These are phyloP conservation scores for Spisula solida DNA, from an alignment of 2,888 invertebrate species.

Conservation along the genomic window DNA sequence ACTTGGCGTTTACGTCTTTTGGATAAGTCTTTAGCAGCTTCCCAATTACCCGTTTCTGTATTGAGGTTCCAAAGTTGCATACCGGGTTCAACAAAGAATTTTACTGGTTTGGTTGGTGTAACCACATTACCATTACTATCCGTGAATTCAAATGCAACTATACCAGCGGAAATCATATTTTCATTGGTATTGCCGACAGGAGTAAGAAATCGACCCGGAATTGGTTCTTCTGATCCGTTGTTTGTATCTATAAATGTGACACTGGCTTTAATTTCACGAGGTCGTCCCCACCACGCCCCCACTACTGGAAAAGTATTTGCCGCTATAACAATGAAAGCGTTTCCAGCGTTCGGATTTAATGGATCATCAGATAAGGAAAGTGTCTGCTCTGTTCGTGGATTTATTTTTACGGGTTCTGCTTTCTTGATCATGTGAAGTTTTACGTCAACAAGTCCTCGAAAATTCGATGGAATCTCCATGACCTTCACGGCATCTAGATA, in stretches of 20 bases:
- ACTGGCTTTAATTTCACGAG: slow-evolving; percentile 1
- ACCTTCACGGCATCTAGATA: slow-evolving; percentile 42
- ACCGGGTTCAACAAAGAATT: slow-evolving; percentile 1
- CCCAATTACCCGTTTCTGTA: slow-evolving; percentile 20
- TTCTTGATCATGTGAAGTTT: slow-evolving; percentile 36
- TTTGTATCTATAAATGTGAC: slow-evolving; percentile 35
- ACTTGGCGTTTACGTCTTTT: slow-evolving; percentile 37
- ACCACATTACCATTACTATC: not conserved
- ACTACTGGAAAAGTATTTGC: slow-evolving; percentile 30
- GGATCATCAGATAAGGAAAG: slow-evolving; percentile 39
- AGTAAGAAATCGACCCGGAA: slow-evolving; percentile 50
- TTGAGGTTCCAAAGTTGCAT: slow-evolving; percentile 48
- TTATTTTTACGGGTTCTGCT: slow-evolving; percentile 35
- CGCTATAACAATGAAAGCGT: slow-evolving; percentile 33
- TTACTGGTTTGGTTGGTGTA: not conserved
- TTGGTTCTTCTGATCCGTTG: slow-evolving; percentile 5
- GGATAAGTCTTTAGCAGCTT: not conserved
- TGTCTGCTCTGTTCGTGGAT: not conserved
- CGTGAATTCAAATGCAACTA: slow-evolving; percentile 32
- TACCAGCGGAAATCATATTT: slow-evolving; percentile 41
- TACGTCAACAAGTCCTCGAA: slow-evolving; percentile 38
- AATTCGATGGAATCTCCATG: slow-evolving; percentile 31
- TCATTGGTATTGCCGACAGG: not conserved
- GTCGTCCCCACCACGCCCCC: slow-evolving; percentile 12
- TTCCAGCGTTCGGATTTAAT: not conserved